Base-by-base conservation (phyloP, 1,140 invertebrate genomes). In the Sycophila sp. region DNA sequence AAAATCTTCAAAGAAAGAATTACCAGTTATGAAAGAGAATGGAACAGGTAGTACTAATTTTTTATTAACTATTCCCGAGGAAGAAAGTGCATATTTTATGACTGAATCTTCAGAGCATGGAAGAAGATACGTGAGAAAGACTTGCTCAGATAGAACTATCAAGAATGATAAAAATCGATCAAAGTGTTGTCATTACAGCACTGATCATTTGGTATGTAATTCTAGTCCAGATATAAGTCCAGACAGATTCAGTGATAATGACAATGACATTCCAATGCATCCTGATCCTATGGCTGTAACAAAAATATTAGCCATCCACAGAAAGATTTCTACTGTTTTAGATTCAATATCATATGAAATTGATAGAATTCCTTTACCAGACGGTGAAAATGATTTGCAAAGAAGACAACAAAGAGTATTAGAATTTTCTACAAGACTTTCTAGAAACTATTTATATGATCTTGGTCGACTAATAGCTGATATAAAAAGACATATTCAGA, bases 361-460 rank as follows among this genome's bases (percentile, higher is more conserved):
- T 5, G 76, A 76, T n/a, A 81, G 77, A 49, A 80, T 86, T 65
- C 81, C 83, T 7, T 40, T 81, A 10, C 84, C 84, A 7, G 85
- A 86, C 71, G 85, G 84, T 10, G 83, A 85, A 26, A 78, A 73
- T 26, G 85, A 86, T 69, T 49, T 84, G 6, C 75, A 77, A 34
- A 76, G 80, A 55, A 76, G 84, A 45, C 81, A 86, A 47, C 82
- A 85, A 28, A 75, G 85, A 5, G 77, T 79, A 0, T 55, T 77
- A 22, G 85, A 86, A 72, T 86, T 87, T 72, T 77, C 78, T 1
- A 76, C 82, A 36, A 76, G 85, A 73, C 83, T 87, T 56, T 85
- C 85, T 1, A 78, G 85, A 34, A 85, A 87, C 75, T 87, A 87
- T 76, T 59, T 87, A 6, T 87, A 87, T 28, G 81, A 85, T 71